Evolutionary conservation across 2,113 vertebrate genomes (phyloP), one percentile per base, ranked within the genome.

Genomic region (Phalacrocorax brasilianus): DNA sequence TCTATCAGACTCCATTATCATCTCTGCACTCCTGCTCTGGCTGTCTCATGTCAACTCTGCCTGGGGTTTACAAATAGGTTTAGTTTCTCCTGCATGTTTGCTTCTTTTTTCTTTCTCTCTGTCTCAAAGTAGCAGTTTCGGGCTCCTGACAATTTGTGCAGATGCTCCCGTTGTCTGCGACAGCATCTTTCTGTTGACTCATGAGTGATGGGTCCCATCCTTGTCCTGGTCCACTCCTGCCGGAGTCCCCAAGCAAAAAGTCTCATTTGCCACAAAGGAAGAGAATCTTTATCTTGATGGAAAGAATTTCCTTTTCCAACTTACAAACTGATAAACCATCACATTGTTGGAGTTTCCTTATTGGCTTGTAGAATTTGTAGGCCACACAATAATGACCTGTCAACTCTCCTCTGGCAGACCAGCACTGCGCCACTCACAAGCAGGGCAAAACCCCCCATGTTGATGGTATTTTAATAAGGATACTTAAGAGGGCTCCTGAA

Each of bases 221-320:
- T 49, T 58, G 63, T 35, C 84, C 93, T 35, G 42, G 24, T 86
- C 85, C 0, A 3, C 75, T 87, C 58, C 86, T 95, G 93, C 83
- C 33, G 26, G 53, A 38, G 59, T 52, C 74, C 67, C 71, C 56
- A 80, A 91, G 85, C 61, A 79, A 86, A 88, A 96, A 45, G 95
- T 93, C 94, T 96, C 42, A 74, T 97, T 97, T 98, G 75, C 83
- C 63, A 58, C 73, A 44, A 63, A 97, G 95, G 95, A 95, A 94
- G 40, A 74, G 95, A 97, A 96, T 55, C 44, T 49, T 98, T 97
- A 97, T 96, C 97, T 97, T 6, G 10, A 91, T 68, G 83, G 95
- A 96, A 97, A 95, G 96, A 88, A 89, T 96, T 97, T 95, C 95
- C 91, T 93, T 89, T 94, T 56, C 91, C 93, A 78, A 23, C 94